Percentiles rank a stretch among this genome's conserved stretches.
Conservation (phyloP, 2,888 invertebrate species). For the Hypsopygia costalis region DNA sequence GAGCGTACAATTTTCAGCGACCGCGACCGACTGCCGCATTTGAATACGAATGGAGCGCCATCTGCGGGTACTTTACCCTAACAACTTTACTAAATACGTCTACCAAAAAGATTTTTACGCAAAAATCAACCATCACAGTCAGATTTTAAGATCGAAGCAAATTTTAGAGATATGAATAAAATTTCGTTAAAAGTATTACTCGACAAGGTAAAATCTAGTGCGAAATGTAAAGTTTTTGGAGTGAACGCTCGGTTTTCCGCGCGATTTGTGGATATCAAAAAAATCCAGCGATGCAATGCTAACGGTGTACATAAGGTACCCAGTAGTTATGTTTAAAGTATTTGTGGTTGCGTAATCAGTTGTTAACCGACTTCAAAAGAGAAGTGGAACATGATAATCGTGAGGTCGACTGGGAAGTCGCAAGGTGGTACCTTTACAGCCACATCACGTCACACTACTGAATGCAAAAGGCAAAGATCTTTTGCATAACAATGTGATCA, state of each 20-base stretch:
- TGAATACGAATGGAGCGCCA: conserved; percentile 17
- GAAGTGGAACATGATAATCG: too few species aligned
- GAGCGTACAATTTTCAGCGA: neutral
- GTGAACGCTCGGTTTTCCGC: conserved; percentile 3
- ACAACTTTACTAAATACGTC: neutral
- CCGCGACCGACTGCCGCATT: conserved; percentile 9
- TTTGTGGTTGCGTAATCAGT: too few species aligned
- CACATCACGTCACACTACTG: too few species aligned
- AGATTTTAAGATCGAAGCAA: neutral
- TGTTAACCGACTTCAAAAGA: too few species aligned
- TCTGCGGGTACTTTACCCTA: conserved; percentile 9
- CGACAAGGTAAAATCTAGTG: conserved; percentile 17
- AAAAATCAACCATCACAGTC: conserved; percentile 3
- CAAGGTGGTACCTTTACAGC: too few species aligned
- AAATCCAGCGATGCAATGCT: too few species aligned
- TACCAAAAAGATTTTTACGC: neutral
- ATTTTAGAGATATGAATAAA: neutral
- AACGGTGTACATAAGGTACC: too few species aligned
- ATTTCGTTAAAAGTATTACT: conserved; percentile 7
- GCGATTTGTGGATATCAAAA: neutral
- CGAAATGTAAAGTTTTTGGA: conserved; percentile 16
- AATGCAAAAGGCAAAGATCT: too few species aligned
- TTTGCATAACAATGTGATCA: too few species aligned
- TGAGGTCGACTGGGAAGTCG: too few species aligned
- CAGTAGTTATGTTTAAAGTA: too few species aligned